Conservation (phyloP, 2,888 invertebrate genomes). For the Plagiodera versicolora region DNA sequence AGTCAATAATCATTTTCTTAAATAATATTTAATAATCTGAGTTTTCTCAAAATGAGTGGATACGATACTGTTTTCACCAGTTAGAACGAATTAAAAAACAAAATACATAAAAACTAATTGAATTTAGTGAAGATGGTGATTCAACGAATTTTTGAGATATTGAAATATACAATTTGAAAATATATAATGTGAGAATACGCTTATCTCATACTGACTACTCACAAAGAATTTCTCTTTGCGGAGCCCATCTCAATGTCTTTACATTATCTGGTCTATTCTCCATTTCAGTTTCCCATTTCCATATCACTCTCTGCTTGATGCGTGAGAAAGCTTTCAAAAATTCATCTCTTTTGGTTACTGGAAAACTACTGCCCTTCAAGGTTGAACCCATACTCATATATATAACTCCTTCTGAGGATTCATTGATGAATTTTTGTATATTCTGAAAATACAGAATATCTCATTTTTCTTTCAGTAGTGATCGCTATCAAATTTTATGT, state of each 20-base stretch:
- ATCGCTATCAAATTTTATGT: too few species aligned
- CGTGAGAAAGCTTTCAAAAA: conserved; percentile 65
- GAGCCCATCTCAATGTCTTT: conserved; percentile 67
- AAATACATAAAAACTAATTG: too few species aligned
- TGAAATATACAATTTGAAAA: not conserved
- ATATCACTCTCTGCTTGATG: conserved; percentile 70
- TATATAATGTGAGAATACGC: too few species aligned
- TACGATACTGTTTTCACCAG: too few species aligned
- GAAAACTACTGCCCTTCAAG: conserved; percentile 66
- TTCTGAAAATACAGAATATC: too few species aligned
- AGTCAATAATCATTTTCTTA: too few species aligned
- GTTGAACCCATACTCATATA: conserved; percentile 79
- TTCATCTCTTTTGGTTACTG: conserved; percentile 59
- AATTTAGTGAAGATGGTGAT: not conserved
- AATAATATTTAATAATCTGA: too few species aligned
- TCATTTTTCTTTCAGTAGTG: too few species aligned
- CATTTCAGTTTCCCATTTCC: conserved; percentile 76
- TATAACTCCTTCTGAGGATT: conserved; percentile 67
- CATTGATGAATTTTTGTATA: conserved; percentile 66
- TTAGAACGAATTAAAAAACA: too few species aligned
- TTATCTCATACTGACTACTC: conserved; percentile 50
- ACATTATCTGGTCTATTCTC: conserved; percentile 65
- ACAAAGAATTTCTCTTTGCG: conserved; percentile 80
- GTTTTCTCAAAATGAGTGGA: too few species aligned
- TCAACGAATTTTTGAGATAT: too few species aligned